A percentile compares a stretch with the other conserved stretches of the same genome.
These are phyloP conservation scores for Tinamus major DNA, from an alignment of 2,797 vertebrate species.

Conservation along the genomic window DNA sequence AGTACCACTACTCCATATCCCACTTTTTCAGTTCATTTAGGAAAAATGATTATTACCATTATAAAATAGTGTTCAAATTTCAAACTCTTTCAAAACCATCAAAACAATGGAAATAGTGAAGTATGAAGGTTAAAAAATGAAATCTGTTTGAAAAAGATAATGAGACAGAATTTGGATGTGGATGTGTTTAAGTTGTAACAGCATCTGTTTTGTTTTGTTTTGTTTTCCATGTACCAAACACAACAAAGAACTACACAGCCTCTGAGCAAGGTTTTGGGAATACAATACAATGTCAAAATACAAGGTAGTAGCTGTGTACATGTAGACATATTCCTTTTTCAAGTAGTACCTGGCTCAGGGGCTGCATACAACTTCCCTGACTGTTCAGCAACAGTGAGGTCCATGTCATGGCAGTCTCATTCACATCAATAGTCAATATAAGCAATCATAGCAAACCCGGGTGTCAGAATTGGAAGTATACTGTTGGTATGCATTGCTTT, in stretches of 20 bases:
- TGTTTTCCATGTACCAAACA: neutral
- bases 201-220: neutral
- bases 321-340: neutral
- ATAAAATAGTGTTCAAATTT: neutral
- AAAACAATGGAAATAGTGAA: neutral
- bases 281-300: neutral
- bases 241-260: neutral
- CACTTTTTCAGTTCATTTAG: neutral
- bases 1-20: neutral
- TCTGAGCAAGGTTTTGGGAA: neutral
- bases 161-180: neutral
- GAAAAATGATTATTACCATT: neutral
- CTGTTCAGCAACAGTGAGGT: neutral
- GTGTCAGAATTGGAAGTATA: neutral
- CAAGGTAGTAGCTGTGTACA: neutral
- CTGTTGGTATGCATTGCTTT: neutral
- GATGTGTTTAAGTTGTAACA: constrained; percentile 16
- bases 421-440: neutral
- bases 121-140: neutral
- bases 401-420: neutral
- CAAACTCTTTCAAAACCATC: neutral
- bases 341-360: neutral
- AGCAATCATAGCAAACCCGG: neutral
- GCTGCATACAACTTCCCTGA: neutral
- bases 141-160: neutral